Base-by-base conservation (phyloP, 2,113 vertebrate genomes). In the Ammospiza caudacuta region DNA sequence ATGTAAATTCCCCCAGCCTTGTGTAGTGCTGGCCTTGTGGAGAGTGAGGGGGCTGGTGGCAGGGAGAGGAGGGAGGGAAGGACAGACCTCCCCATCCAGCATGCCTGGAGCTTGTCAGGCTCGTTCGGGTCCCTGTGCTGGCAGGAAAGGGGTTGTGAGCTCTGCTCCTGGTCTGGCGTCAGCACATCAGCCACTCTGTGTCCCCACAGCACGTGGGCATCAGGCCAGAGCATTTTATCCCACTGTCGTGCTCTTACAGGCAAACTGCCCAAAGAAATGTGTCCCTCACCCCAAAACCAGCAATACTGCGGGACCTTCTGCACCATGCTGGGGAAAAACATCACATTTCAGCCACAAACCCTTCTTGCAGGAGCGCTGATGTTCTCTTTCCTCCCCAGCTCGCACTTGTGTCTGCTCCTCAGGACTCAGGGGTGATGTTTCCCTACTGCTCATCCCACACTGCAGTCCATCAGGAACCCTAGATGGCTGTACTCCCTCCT, bases 321-420 rank as follows among this genome's bases (percentile, higher is more conserved):
- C n/a, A 49, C 39, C 12, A 4, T 11, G 5, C 66, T 33, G 28
- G 5, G 19, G 9, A 13, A 47, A 61, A 86, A 43, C 1, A 47
- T 18, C 2, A 2, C 1, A 1, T 63, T 74, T 74, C 17, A 62
- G 15, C 14, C 12, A 46, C 43, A 37, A 54, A 6, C 1, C 4
- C 25, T 20, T 46, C 15, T 52, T 54, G n/a, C 0, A 1, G 24
- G 6, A 68, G 9, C 15, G 33, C 54, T 6, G 20, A 28, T 10
- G 23, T 66, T 64, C 28, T 57, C 7, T 57, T 69, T 91, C 3
- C 7, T 58, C 37, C n/a, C 22, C 73, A 70, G 37, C 46, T 87
- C 28, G 23, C 5, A 8, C 33, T 81, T 1, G 5, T 1, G 0
- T 20, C 28, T 4, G 4, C 43, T 22, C 8, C 29, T 41, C 1